Base-by-base conservation (phyloP, 2,888 invertebrate species). In the Nomada hirtipes region DNA sequence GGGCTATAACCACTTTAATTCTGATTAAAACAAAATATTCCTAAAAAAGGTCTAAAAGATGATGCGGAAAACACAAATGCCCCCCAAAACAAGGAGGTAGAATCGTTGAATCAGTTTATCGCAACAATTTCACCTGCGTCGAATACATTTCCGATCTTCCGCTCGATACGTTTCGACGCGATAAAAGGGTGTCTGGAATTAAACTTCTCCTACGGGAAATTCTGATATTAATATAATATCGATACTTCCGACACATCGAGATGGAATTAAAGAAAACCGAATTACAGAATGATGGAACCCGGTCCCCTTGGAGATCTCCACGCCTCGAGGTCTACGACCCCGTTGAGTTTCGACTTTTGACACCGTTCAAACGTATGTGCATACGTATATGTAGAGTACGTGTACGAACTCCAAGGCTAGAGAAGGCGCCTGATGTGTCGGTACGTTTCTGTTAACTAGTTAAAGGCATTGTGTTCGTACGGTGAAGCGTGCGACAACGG, bases 401-500 rank as follows among this genome's bases (percentile, higher is more conserved):
- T 74, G 83, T 73, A 70, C 76, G 79, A 79, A 77, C 86, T 80
- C 63, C 47, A 36, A 36, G 36, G 7, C 36, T 36, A 36, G 36
- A 36, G 36, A 0, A 36, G 9, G 36, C 9, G 29, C 44, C 61
- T 53, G 44, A 29, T 74, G 83, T 80, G 82, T 70, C 57, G n/a
- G 67, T 52, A 65, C 63, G 61, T 63, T 79, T 85, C 86, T 75
- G 85, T 85, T 89, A 89, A 89, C 82, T 81, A 85, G 87, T 87
- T 88, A 87, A 89, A 89, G 79, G 79, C 76, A 88, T 88, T 89
- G 88, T 89, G 85, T 67, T 76, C 78, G 74, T 83, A 82, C 57
- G 69, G 52, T 52, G 77, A 53, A 77, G 83, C 74, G 76, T 53
- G 44, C 15, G 29, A 29, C 20, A 47, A n/a, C 76, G 52, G 36